Percentiles rank a stretch among this genome's conserved stretches.
These are phyloP conservation scores for Labeo calbasu DNA, from an alignment of 2,797 vertebrate species.

Conservation along the genomic window DNA sequence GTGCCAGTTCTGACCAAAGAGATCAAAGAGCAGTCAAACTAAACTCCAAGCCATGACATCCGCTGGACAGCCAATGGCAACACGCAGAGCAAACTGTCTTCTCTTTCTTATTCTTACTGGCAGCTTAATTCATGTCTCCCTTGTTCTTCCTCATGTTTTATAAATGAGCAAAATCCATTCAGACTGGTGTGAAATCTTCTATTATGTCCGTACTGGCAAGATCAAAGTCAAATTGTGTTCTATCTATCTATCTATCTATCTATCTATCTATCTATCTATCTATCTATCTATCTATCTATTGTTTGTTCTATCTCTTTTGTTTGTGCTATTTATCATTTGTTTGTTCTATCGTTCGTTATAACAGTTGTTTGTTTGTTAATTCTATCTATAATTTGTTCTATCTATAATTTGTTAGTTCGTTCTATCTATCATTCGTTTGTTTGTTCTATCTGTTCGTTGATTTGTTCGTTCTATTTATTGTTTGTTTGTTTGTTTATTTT, in stretches of 20 bases:
- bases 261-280: not conserved
- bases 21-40: constrained; percentile 40
- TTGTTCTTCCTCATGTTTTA: constrained; percentile 12
- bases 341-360: not conserved
- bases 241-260: not conserved
- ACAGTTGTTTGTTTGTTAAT: not conserved
- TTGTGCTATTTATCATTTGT: not conserved
- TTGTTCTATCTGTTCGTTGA: not conserved
- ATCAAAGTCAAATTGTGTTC: not conserved
- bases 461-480: no score
- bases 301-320: no score
- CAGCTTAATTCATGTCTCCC: not conserved
- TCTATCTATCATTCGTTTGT: no score
- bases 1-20: constrained; percentile 14
- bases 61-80: constrained; percentile 10
- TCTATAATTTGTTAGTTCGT: not conserved
- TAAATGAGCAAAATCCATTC: constrained; percentile 2
- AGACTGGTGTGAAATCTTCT: constrained; percentile 10
- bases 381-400: not conserved
- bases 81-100: constrained; percentile 16
- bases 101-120: not conserved
- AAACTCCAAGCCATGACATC: constrained; percentile 34
- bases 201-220: not conserved
- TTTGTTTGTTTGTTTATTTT: no score
- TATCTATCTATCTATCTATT: not conserved